Evolutionary conservation across 2,113 vertebrate species (phyloP).

Genomic region (Neofelis nebulosa): DNA sequence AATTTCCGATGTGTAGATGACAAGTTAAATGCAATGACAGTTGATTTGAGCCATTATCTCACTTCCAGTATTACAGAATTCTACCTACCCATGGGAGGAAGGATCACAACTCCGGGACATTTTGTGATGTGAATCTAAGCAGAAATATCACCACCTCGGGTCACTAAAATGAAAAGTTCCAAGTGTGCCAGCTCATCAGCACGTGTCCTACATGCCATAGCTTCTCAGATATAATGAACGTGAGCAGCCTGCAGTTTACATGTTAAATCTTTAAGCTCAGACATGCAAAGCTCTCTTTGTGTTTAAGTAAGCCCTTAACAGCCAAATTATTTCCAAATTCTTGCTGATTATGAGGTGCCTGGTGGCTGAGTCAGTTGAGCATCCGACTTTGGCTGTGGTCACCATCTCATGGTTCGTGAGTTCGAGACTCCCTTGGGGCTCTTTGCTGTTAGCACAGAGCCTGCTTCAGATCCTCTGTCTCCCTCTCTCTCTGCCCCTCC

Average conservation of each 20-base stretch:
- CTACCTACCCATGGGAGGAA: neutral
- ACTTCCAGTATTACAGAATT: neutral
- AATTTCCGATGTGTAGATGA: neutral
- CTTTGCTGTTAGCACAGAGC: neutral
- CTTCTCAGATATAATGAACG: neutral
- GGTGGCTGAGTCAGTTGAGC: neutral
- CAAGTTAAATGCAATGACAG: neutral
- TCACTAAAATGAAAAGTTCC: neutral
- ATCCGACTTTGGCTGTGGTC: neutral
- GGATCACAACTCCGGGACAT: neutral
- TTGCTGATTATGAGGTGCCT: neutral
- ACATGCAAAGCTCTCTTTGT: neutral
- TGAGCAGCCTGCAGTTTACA: neutral
- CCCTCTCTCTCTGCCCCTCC: neutral
- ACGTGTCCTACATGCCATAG: neutral
- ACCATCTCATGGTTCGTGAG: neutral
- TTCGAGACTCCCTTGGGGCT: neutral
- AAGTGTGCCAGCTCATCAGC: neutral
- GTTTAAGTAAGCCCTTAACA: slow-evolving; percentile 73
- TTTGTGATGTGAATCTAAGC: neutral
- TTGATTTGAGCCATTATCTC: neutral
- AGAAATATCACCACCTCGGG: neutral
- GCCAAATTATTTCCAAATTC: neutral
- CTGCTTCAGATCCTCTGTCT: neutral
- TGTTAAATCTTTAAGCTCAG: neutral